Evolutionary conservation across 2,888 invertebrate species (phyloP).

Genomic region (Dolichopus griseipennis): DNA sequence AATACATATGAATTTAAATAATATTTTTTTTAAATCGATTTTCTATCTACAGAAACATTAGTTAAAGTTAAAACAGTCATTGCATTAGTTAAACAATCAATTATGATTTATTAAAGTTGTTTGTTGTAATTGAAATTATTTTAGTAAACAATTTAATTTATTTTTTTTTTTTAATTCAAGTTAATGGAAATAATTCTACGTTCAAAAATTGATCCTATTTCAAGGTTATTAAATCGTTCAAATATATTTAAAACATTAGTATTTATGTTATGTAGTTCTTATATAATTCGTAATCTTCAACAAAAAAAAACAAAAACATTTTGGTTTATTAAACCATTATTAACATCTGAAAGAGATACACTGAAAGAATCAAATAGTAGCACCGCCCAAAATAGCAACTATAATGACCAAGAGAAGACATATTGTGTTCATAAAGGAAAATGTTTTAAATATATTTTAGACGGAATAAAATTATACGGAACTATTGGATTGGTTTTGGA

Average conservation of each 20-base stretch:
- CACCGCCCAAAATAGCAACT: too few relatives aligned
- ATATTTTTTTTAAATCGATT: too few relatives aligned
- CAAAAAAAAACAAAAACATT: constrained; percentile 24
- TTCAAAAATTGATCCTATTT: constrained; percentile 24
- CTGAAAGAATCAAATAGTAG: background rate
- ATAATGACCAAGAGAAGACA: background rate
- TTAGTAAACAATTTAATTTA: too few relatives aligned
- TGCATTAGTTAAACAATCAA: too few relatives aligned
- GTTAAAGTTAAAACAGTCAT: too few relatives aligned
- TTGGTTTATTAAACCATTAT: constrained; percentile 30
- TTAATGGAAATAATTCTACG: constrained; percentile 28
- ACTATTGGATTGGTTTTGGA: constrained; percentile 30
- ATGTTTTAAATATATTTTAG: constrained; percentile 21
- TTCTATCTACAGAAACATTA: too few relatives aligned
- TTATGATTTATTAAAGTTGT: too few relatives aligned
- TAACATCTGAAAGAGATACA: constrained; percentile 4
- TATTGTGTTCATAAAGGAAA: constrained; percentile 22
- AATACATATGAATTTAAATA: too few relatives aligned
- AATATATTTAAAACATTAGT: constrained; percentile 26
- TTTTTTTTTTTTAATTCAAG: constrained; percentile 21
- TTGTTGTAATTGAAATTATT: too few relatives aligned
- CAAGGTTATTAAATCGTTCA: constrained; percentile 24
- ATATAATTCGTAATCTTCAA: constrained; percentile 29
- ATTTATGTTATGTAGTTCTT: constrained; percentile 32
- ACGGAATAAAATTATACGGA: constrained; percentile 29